Evolutionary conservation across 2,888 invertebrate genomes (phyloP).

Genomic region (Cepaea hortensis): DNA sequence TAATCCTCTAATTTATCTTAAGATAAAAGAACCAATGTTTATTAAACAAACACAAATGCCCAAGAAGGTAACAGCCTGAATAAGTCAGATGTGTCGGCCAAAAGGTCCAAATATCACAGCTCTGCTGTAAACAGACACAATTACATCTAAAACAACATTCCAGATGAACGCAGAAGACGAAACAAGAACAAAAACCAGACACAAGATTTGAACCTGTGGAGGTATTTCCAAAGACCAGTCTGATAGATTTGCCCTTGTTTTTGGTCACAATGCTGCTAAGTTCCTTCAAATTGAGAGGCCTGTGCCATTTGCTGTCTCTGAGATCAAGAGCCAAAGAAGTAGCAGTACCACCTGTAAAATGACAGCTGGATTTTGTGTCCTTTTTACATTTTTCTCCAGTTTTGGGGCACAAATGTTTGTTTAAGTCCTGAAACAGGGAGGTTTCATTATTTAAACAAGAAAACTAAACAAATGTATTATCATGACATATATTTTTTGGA

Average conservation of each 20-base stretch:
- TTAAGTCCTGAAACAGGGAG: conserved; percentile 46
- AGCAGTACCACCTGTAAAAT: background rate
- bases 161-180: too few species aligned
- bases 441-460: too few species aligned
- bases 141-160: too few species aligned
- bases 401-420: conserved; percentile 54
- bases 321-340: conserved; percentile 37
- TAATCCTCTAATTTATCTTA: too few species aligned
- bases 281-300: conserved; percentile 49
- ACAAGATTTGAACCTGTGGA: conserved; percentile 80
- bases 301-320: conserved; percentile 50
- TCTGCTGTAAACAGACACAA: too few species aligned
- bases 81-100: too few species aligned
- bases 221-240: conserved; percentile 85
- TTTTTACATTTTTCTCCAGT: conserved; percentile 50
- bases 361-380: background rate
- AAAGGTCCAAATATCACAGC: too few species aligned
- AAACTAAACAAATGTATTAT: too few species aligned
- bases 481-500: too few species aligned
- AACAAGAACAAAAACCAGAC: background rate
- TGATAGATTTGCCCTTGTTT: conserved; percentile 41
- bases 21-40: too few species aligned
- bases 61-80: too few species aligned
- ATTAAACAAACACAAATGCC: too few species aligned
- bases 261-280: conserved; percentile 47